Percentiles rank a stretch among this genome's conserved stretches.
Evolutionary conservation across 2,888 invertebrate species (phyloP).

Genomic region (Taphrorychus bicolor): DNA sequence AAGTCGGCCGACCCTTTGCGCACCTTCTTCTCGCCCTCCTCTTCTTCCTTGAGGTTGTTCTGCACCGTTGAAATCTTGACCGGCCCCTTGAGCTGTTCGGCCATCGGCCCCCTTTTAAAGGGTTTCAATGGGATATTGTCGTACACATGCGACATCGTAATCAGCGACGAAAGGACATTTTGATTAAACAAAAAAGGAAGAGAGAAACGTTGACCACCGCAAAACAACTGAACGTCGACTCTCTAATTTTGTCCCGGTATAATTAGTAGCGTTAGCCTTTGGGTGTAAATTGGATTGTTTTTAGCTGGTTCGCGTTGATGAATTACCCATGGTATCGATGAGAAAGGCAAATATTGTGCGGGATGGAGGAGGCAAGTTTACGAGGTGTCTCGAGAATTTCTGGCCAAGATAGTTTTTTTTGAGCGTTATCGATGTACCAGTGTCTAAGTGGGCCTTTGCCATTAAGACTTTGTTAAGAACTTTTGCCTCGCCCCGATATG

Average conservation of each 20-base stretch:
- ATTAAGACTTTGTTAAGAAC: too few relatives aligned
- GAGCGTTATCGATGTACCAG: too few relatives aligned
- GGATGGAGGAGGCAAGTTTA: neutral
- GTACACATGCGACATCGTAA: conserved; percentile 52
- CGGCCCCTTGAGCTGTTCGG: conserved; percentile 39
- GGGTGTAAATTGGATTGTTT: conserved; percentile 7
- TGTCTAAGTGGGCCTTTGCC: too few relatives aligned
- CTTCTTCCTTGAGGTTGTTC: conserved; percentile 45
- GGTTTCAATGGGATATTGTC: conserved; percentile 55
- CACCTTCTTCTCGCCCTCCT: conserved; percentile 50
- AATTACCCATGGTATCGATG: conserved; percentile 4
- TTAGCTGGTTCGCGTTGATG: neutral
- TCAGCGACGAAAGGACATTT: neutral
- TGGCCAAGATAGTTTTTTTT: too few relatives aligned
- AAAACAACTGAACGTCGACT: neutral
- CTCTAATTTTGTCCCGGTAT: conserved; percentile 4
- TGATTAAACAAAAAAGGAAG: too few relatives aligned
- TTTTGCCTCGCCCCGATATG: too few relatives aligned
- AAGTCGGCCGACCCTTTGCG: conserved; percentile 54
- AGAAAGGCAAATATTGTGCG: neutral
- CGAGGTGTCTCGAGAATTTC: too few relatives aligned
- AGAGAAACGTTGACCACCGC: neutral
- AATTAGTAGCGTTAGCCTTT: neutral
- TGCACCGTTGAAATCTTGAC: conserved; percentile 49
- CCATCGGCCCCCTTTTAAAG: conserved; percentile 45